These are phyloP conservation scores for Cerastis rubricosa DNA, from an alignment of 2,888 invertebrate genomes.

Conservation along the genomic window DNA sequence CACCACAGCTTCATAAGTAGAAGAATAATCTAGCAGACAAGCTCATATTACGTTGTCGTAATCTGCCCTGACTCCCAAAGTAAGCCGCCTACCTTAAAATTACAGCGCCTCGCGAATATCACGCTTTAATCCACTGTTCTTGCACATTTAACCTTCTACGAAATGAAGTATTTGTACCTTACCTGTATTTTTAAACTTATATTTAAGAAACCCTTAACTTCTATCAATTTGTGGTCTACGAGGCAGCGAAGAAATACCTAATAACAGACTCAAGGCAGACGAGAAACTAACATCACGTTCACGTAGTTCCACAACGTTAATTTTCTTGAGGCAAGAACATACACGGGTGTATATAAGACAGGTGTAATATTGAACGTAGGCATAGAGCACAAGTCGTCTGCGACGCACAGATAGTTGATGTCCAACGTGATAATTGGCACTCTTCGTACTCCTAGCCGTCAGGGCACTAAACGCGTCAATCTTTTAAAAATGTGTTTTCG, in stretches of 20 bases:
- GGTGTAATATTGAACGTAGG: slow-evolving; percentile 30
- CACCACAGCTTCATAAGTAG: slow-evolving; percentile 4
- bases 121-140: background rate
- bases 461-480: slow-evolving; percentile 52
- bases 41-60: background rate
- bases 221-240: background rate
- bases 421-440: slow-evolving; percentile 59
- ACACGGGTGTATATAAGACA: slow-evolving; percentile 4
- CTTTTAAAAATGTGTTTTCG: slow-evolving; percentile 53
- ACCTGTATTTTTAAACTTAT: background rate
- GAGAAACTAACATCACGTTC: slow-evolving; percentile 10
- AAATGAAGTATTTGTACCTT: background rate
- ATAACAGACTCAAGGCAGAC: slow-evolving; percentile 15
- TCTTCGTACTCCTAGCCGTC: slow-evolving; percentile 40
- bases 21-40: slow-evolving; percentile 27
- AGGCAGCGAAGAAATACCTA: background rate
- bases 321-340: background rate
- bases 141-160: background rate
- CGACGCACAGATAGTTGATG: slow-evolving; percentile 39
- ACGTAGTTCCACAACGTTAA: slow-evolving; percentile 1
- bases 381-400: slow-evolving; percentile 34
- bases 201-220: background rate
- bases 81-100: slow-evolving; percentile 3
- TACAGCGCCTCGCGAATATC: background rate
- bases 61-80: background rate